Base-by-base conservation (phyloP, 2,113 vertebrate genomes). In the Tychaedon coryphoeus region DNA sequence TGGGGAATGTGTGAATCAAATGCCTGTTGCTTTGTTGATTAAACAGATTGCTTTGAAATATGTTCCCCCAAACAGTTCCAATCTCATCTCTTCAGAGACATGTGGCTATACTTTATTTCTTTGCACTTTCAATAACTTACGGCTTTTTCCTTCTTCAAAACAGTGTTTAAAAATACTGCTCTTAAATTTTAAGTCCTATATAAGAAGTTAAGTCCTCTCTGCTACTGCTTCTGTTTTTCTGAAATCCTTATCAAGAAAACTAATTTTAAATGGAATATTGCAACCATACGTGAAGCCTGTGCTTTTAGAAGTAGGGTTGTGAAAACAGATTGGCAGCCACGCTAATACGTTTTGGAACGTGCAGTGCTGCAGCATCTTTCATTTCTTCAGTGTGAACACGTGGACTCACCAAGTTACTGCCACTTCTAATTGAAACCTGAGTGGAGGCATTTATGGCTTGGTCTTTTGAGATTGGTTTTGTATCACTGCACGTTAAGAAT, bases 31-130 rank as follows among this genome's bases (percentile, higher is more conserved):
- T 97, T 97, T 97, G 96, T 95, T 97, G 96, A 97, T 95, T 95
- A 96, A 97, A 97, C 95, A 97, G 96, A 95, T 97, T 97, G 96
- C 96, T 97, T 95, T 89, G 94, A 96, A 97, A 96, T 97, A 96
- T 95, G 94, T 95, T 97, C 93, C 89, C 75, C 90, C 90, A 95
- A 97, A 92, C 93, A 94, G 95, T 96, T 97, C 95, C 95, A 97
- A 95, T 93, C 88, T 93, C 76, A 92, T 89, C 84, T 94, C 84
- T 92, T 95, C 75, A 42, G 91, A 94, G 84, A 90, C 92, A 90
- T 94, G 92, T 93, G 95, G 94, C 86, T 93, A 47, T 65, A 94
- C 82, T 94, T 95, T 94, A 92, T 95, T 94, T 96, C 95, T 95
- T 90, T 96, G 69, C 75, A 77, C 86, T 94, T 88, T 40, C 81